phyloP scores from a whole-genome alignment of 2,888 invertebrate species.

The Pheosia gnoma region DNA sequence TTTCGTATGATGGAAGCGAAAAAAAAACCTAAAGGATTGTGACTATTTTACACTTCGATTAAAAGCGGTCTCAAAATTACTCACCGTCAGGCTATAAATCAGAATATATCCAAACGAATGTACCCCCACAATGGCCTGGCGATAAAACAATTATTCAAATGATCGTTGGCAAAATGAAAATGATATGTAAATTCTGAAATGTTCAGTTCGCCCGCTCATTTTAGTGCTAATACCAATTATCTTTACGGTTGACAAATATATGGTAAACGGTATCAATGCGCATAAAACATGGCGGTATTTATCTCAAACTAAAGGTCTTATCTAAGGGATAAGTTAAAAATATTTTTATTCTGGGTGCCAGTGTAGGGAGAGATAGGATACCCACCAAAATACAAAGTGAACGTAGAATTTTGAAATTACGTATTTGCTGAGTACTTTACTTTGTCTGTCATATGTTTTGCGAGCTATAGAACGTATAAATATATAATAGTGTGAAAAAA shows the following conservation, averaged over 20 bases:
- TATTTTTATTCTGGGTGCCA: too few species aligned
- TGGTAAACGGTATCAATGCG: background rate
- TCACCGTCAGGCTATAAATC: conserved; percentile 45
- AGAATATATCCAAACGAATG: conserved; percentile 48
- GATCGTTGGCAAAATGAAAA: conserved; percentile 60
- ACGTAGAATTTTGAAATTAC: too few species aligned
- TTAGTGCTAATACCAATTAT: conserved; percentile 34
- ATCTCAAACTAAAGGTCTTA: too few species aligned
- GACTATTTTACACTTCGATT: background rate
- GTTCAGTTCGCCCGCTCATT: conserved; percentile 34
- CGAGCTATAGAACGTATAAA: too few species aligned
- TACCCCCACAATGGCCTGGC: conserved; percentile 53
- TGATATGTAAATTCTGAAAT: conserved; percentile 61
- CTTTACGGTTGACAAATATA: conserved; percentile 12
- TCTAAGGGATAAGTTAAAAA: too few species aligned
- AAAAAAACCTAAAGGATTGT: background rate
- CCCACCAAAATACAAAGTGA: too few species aligned
- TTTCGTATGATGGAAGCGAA: background rate
- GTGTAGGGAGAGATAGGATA: too few species aligned
- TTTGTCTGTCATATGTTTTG: too few species aligned
- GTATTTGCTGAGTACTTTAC: too few species aligned
- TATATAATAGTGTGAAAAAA: too few species aligned
- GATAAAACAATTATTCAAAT: conserved; percentile 78
- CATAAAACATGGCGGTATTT: background rate
- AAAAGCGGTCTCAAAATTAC: background rate